Conservation (phyloP, 2,113 vertebrate genomes). For the Microcebus tavaratra region DNA sequence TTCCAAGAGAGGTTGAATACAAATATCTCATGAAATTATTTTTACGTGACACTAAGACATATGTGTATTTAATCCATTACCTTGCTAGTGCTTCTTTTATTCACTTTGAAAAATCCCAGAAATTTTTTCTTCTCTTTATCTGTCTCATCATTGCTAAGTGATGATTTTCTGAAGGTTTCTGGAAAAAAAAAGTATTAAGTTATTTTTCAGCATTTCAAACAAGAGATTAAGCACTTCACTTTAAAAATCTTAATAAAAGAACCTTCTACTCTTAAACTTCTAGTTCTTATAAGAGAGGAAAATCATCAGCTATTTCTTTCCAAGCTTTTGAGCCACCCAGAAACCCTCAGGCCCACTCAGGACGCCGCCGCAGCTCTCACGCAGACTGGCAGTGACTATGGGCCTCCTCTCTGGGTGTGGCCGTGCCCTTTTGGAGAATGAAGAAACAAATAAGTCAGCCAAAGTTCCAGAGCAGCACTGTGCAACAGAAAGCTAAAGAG, state of each 20-base stretch:
- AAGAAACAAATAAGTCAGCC: not conserved
- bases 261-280: not conserved
- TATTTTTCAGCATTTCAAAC: constrained; percentile 30
- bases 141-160: constrained; percentile 83
- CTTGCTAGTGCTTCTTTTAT: constrained; percentile 88
- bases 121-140: constrained; percentile 92
- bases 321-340: not conserved
- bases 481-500: not conserved
- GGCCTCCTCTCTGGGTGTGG: not conserved
- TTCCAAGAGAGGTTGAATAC: not conserved
- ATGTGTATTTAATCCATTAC: constrained; percentile 79
- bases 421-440: not conserved
- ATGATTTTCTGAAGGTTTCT: constrained; percentile 88
- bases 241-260: not conserved
- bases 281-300: not conserved
- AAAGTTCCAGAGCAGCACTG: not conserved
- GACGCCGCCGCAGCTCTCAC: not conserved
- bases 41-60: not conserved
- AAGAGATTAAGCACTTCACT: not conserved
- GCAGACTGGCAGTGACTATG: not conserved
- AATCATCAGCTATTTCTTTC: not conserved
- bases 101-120: constrained; percentile 92
- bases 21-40: not conserved
- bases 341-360: not conserved
- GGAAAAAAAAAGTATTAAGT: constrained; percentile 17